Evolutionary conservation across 1,140 invertebrate genomes (phyloP), one percentile per base, ranked within the genome.

Genomic region (Palaemon carinicauda): DNA sequence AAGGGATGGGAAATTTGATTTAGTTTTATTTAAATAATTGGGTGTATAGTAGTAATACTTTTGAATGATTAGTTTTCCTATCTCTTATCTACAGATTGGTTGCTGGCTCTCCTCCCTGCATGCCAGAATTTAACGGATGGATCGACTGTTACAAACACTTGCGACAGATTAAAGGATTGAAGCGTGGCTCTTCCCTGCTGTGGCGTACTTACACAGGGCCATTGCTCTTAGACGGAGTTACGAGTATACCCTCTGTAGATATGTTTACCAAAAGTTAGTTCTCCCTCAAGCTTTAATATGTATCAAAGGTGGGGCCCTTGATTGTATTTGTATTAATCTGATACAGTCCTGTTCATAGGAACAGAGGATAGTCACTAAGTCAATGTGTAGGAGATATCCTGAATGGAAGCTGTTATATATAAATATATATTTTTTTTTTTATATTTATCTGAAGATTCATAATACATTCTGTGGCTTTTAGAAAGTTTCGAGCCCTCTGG

Each of bases 41-140:
- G n/a, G n/a, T n/a, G n/a, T n/a, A n/a, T n/a, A n/a, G n/a, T 21
- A 79, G 50, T 56, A 51, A 21, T 50, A 10, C 14, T 52, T 50
- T 27, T 24, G 79, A 53, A 17, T 84, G 52, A 82, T 21, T 79
- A 17, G 74, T 33, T 78, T 86, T 82, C 54, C 54, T 86, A 77
- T 90, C 87, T 89, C 87, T 89, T 88, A 82, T 54, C 92, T 90
- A 90, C 88, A 95, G 95, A 74, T 92, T 98, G 21, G 91, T 88
- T 33, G 96, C 96, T 52, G 96, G 96, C 33, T 92, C 93, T 54
- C 96, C 95, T 24, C 96, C 96, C 2, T 91, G 94, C 15, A 97
- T 97, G 96, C 96, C 96, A 52, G 91, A 93, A 24, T 98, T 97
- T 90, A 91, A 91, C 3, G 93, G 92, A 75, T 98, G 96, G 96